Evolutionary conservation across 2,888 invertebrate genomes (phyloP).

Genomic region (Elegia similella): DNA sequence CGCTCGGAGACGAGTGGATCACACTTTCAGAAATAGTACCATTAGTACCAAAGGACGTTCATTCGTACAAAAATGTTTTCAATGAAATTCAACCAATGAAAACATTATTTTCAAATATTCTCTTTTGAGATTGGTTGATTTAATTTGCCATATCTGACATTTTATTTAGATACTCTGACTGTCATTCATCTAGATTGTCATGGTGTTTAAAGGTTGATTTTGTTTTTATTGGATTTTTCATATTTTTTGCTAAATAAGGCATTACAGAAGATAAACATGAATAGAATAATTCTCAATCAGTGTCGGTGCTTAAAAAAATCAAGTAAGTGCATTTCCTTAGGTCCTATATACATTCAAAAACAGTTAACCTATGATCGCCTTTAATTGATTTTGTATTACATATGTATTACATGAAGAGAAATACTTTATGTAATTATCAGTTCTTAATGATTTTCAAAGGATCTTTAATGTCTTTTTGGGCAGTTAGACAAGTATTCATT

Average conservation of each 20-base stretch:
- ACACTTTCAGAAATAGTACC: no score
- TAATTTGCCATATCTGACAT: not conserved
- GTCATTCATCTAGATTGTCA: slow-evolving; percentile 51
- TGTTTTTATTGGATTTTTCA: slow-evolving; percentile 68
- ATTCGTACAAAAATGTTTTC: not conserved
- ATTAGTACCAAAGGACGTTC: no score
- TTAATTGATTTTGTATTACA: slow-evolving; percentile 50
- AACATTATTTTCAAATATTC: not conserved
- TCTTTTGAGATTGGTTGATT: not conserved
- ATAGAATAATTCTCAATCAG: slow-evolving; percentile 63
- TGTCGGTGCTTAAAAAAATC: slow-evolving; percentile 67
- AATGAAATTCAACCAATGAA: not conserved
- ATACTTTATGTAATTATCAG: slow-evolving; percentile 35
- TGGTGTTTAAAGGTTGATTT: slow-evolving; percentile 73
- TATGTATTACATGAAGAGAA: slow-evolving; percentile 43
- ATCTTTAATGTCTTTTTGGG: not conserved
- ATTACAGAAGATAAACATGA: slow-evolving; percentile 51
- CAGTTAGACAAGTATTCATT: not conserved
- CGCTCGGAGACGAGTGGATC: no score
- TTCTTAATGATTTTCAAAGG: not conserved
- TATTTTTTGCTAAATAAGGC: slow-evolving; percentile 42
- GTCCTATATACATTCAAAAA: not conserved
- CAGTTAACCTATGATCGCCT: slow-evolving; percentile 48
- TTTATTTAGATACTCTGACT: not conserved
- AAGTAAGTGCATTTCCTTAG: slow-evolving; percentile 50